phyloP scores from a whole-genome alignment of 92 coral and sea anemone species.

The Zoanthus sansibaricus region DNA sequence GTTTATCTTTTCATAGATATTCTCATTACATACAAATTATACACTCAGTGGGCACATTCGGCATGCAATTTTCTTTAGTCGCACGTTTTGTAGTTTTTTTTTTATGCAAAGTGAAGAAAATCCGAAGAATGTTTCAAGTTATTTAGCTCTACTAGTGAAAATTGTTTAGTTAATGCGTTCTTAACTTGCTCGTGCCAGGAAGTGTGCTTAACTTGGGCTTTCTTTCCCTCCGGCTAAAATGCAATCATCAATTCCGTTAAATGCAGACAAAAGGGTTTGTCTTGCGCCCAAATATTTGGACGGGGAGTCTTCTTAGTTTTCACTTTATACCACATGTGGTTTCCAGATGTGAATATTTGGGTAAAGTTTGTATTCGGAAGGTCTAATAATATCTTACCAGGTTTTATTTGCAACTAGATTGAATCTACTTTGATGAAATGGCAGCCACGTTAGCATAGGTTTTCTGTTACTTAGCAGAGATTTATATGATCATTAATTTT shows the following conservation, averaged over 20 bases:
- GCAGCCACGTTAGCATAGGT: not conserved
- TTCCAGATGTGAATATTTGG: slow-evolving; percentile 16
- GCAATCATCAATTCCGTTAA: slow-evolving; percentile 31
- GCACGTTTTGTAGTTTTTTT: not conserved
- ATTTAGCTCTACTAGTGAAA: slow-evolving; percentile 7
- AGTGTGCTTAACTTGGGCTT: not conserved
- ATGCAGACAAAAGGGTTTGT: slow-evolving; percentile 10
- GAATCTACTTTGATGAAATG: not conserved
- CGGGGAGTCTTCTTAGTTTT: not conserved
- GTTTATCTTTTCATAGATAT: slow-evolving; percentile 29
- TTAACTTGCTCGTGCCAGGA: slow-evolving; percentile 8
- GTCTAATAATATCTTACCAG: not conserved
- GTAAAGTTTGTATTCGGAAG: not conserved
- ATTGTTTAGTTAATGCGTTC: slow-evolving; percentile 6
- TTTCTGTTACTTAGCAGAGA: not conserved
- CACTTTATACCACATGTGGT: slow-evolving; percentile 4
- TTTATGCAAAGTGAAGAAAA: not conserved
- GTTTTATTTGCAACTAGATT: not conserved
- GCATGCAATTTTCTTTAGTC: slow-evolving; percentile 16
- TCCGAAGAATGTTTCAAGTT: not conserved
- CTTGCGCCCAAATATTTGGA: slow-evolving; percentile 21
- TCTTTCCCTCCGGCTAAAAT: not conserved
- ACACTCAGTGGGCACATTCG: slow-evolving; percentile 29
- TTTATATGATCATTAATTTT: not conserved
- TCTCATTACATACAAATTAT: slow-evolving; percentile 37